phyloP scores from a whole-genome alignment of 2,113 vertebrate species.

The Galeopterus variegatus region DNA sequence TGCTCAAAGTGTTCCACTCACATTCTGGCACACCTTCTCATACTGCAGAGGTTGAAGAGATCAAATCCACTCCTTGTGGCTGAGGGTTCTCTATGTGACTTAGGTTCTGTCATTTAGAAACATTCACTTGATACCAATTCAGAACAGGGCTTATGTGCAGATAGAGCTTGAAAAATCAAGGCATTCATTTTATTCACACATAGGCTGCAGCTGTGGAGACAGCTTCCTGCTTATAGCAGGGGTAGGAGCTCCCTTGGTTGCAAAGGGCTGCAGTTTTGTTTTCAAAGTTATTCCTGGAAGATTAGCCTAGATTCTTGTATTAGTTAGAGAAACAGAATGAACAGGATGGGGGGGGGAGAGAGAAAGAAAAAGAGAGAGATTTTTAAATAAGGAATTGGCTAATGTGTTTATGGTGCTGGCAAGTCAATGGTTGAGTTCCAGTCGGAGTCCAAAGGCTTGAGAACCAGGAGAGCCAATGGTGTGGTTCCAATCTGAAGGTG shows the following conservation, averaged over 20 bases:
- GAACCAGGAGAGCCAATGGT: not conserved
- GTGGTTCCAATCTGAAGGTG: not conserved
- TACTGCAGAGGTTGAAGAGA: not conserved
- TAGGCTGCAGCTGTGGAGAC: accelerated
- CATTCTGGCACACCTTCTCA: not conserved
- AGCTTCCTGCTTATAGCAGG: not conserved
- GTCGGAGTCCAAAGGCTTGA: not conserved
- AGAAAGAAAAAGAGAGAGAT: not conserved
- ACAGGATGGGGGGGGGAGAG: not conserved
- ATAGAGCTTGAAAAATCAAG: not conserved
- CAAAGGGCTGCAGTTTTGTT: not conserved
- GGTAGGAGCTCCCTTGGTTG: not conserved
- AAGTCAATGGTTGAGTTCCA: not conserved
- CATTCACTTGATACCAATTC: no score
- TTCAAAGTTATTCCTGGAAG: not conserved
- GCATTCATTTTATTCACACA: not conserved
- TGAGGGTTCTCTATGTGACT: not conserved
- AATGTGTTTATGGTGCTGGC: not conserved
- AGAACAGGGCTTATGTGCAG: not conserved
- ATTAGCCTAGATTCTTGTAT: not conserved
- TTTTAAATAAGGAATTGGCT: not conserved
- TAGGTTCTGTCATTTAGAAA: not conserved
- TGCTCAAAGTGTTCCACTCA: not conserved
- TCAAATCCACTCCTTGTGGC: not conserved
- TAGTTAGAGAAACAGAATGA: not conserved